Base-by-base conservation (phyloP, 2,113 vertebrate genomes). In the Ameiurus melas region DNA sequence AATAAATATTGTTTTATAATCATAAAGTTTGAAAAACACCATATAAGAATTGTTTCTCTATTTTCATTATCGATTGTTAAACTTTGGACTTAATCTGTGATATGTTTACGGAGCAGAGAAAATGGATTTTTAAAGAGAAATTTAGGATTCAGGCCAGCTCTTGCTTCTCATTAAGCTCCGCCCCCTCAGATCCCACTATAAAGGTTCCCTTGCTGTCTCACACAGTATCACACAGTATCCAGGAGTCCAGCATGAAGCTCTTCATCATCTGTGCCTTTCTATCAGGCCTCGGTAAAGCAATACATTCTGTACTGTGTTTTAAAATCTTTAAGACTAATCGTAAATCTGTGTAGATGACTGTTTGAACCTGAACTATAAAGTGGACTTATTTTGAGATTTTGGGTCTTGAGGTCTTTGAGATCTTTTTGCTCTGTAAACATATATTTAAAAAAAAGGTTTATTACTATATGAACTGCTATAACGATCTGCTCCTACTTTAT, bases 221-320 rank as follows among this genome's bases (percentile, higher is more conserved):
- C 51, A 68, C 30, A 51, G 84, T 0, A 1, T 87, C 92, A n/a
- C 91, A 91, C 91, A 92, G 82, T 75, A 57, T 90, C 36, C 81
- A 5, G 33, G 86, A 39, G 78, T 85, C 90, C 90, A 93, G 33
- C 71, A 96, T 95, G 95, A 94, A 94, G 85, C 17, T 87, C 90
- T 86, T 94, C 55, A 64, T 93, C 85, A 36, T 91, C 9, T 85
- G 85, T 8, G 53, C 89, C 16, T 85, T 95, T 75, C 86, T 96
- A 53, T 91, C 92, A 36, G 94, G 89, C 89, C 87, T 96, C 3
- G 94, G 95, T 96, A 95, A 95, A 75, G 68, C 62, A 5, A 22
- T 20, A 27, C 3, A 68, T 77, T 47, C 1, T 1, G 19, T 77
- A 19, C 55, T 20, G 20, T 73, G 17, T 39, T 36, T 3, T 39